Conservation (phyloP, 2,888 invertebrate species). For the Drosophila falleni region DNA sequence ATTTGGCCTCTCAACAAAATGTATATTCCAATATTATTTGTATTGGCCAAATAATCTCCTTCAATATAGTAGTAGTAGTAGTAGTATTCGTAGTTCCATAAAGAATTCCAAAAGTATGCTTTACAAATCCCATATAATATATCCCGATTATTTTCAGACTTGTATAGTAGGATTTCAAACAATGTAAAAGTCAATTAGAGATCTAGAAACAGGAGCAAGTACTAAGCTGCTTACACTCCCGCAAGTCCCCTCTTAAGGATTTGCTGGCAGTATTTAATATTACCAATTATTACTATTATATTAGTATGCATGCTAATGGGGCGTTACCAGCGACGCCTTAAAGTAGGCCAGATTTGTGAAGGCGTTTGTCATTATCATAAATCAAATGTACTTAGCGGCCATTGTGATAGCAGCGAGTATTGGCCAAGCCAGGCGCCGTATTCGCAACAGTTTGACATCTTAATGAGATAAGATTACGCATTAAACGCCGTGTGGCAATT, state of each 20-base stretch:
- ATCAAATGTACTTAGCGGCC: constrained; percentile 48
- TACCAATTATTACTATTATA: background rate
- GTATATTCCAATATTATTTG: no score
- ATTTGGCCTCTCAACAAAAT: no score
- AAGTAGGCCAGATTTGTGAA: constrained; percentile 46
- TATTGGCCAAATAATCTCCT: no score
- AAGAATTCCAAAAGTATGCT: no score
- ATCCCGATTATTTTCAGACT: no score
- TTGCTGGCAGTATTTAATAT: background rate
- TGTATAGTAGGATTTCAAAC: no score
- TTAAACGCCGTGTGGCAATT: constrained; percentile 23
- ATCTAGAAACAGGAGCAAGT: no score
- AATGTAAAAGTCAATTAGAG: no score
- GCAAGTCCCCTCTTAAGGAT: background rate
- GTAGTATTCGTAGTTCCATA: no score
- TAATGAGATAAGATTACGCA: constrained; percentile 47
- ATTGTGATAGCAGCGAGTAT: constrained; percentile 36
- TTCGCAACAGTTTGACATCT: constrained; percentile 30
- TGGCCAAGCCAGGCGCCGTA: constrained; percentile 42
- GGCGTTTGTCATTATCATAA: constrained; percentile 19
- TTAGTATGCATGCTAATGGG: background rate
- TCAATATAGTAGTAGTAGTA: no score
- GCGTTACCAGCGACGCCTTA: constrained; percentile 25
- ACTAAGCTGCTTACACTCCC: no score
- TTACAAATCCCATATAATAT: no score